A percentile compares a stretch with the other conserved stretches of the same genome.
phyloP scores from a whole-genome alignment of 2,113 vertebrate genomes.

The Odontesthes bonariensis region DNA sequence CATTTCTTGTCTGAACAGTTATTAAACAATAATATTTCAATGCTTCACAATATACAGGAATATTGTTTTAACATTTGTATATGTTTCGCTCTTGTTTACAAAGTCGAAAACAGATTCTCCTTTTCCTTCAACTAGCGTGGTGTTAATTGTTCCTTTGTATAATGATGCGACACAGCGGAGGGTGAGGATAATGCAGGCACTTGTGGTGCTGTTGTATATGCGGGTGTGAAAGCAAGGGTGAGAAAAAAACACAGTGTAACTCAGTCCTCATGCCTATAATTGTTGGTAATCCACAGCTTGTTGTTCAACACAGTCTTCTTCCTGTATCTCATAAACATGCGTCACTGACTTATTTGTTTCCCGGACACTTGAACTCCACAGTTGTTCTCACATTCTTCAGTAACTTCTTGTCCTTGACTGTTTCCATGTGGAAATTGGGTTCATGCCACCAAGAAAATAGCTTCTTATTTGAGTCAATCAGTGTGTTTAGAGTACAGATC shows the following conservation, averaged over 20 bases:
- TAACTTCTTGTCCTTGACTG: background rate
- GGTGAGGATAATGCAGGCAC: too few relatives aligned
- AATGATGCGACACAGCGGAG: background rate
- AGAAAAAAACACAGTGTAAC: constrained; percentile 1
- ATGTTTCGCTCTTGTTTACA: too few relatives aligned
- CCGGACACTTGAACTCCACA: constrained; percentile 1
- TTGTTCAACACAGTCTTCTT: constrained; percentile 28
- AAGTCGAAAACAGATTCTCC: too few relatives aligned
- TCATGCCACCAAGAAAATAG: background rate
- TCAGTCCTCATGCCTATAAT: constrained; percentile 11
- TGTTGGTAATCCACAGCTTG: constrained; percentile 29
- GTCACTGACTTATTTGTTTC: constrained; percentile 20
- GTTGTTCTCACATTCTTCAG: background rate
- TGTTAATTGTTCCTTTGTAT: background rate
- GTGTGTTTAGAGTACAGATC: too few relatives aligned
- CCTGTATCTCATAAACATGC: constrained; percentile 9
- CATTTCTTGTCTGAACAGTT: too few relatives aligned
- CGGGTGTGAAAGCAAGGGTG: background rate
- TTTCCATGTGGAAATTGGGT: background rate
- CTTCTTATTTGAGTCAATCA: background rate
- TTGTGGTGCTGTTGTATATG: too few relatives aligned
- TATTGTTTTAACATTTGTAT: too few relatives aligned
- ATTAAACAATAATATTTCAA: too few relatives aligned
- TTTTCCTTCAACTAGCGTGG: too few relatives aligned
- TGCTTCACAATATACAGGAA: too few relatives aligned